These are phyloP conservation scores for Drosophila putrida DNA, from an alignment of 2,888 invertebrate species.

Conservation along the genomic window DNA sequence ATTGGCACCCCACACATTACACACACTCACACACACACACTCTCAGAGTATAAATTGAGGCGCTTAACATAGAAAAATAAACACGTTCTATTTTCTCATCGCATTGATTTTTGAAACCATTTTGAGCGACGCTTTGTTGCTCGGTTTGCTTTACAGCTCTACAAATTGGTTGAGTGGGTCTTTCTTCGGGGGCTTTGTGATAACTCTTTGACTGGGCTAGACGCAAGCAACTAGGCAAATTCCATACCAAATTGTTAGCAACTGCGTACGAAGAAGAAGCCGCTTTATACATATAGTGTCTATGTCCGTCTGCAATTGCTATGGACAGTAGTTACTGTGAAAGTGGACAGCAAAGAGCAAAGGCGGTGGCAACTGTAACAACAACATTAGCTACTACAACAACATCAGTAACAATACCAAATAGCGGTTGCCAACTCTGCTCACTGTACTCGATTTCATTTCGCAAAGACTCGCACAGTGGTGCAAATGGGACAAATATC, in stretches of 20 bases:
- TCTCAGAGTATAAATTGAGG: slow-evolving; percentile 63
- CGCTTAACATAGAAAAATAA: slow-evolving; percentile 78
- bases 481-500: slow-evolving; percentile 14
- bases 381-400: slow-evolving; percentile 23
- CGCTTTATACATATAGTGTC: slow-evolving; percentile 53
- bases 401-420: slow-evolving; percentile 41
- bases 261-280: slow-evolving; percentile 44
- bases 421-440: slow-evolving; percentile 65
- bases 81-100: slow-evolving; percentile 77
- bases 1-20: slow-evolving; percentile 55
- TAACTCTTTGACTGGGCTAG: slow-evolving; percentile 55
- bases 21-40: not conserved
- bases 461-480: slow-evolving; percentile 67
- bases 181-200: slow-evolving; percentile 38
- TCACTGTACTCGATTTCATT: slow-evolving; percentile 77
- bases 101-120: slow-evolving; percentile 83
- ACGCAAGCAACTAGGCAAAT: slow-evolving; percentile 72
- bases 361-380: slow-evolving; percentile 47
- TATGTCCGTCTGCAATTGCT: slow-evolving; percentile 36
- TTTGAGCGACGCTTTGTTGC: slow-evolving; percentile 71
- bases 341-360: slow-evolving; percentile 69
- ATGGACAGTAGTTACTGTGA: slow-evolving; percentile 64
- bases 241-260: slow-evolving; percentile 45
- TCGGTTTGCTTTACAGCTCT: slow-evolving; percentile 18
- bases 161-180: slow-evolving; percentile 50